These are phyloP conservation scores for Glandiceps talaboti DNA, from an alignment of 53 echinoderm and acorn worm species.

Conservation along the genomic window DNA sequence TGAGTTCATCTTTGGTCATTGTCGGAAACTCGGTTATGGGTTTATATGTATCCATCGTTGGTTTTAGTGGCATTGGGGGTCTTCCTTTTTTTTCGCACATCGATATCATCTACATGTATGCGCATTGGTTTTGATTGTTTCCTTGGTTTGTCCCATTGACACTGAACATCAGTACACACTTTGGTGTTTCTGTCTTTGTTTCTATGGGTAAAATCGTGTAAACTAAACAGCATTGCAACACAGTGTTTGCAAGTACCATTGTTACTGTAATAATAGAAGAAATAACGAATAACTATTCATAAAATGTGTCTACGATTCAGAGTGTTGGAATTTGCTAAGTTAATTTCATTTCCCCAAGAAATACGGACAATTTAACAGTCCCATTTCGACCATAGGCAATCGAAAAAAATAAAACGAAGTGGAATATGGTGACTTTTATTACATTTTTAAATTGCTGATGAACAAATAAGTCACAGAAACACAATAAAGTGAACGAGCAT, in stretches of 20 bases:
- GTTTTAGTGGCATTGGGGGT: conserved; percentile 8
- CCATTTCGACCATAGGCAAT: no score
- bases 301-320: no score
- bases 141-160: conserved; percentile 21
- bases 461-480: no score
- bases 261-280: conserved; percentile 7
- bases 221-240: conserved; percentile 18
- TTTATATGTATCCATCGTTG: conserved; percentile 8
- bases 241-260: conserved; percentile 25
- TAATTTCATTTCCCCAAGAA: no score
- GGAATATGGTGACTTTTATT: no score
- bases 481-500: no score
- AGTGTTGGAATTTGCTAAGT: no score
- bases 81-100: conserved; percentile 4
- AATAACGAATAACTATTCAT: background rate
- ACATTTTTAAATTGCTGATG: no score
- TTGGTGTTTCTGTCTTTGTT: conserved; percentile 16
- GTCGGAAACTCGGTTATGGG: background rate
- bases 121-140: conserved; percentile 14
- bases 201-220: conserved; percentile 9
- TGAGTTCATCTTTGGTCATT: background rate
- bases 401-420: no score
- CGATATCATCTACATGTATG: conserved; percentile 12
- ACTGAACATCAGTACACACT: conserved; percentile 24
- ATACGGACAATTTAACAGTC: no score